phyloP scores from a whole-genome alignment of 2,888 invertebrate genomes.

The Druceiella hillmani region DNA sequence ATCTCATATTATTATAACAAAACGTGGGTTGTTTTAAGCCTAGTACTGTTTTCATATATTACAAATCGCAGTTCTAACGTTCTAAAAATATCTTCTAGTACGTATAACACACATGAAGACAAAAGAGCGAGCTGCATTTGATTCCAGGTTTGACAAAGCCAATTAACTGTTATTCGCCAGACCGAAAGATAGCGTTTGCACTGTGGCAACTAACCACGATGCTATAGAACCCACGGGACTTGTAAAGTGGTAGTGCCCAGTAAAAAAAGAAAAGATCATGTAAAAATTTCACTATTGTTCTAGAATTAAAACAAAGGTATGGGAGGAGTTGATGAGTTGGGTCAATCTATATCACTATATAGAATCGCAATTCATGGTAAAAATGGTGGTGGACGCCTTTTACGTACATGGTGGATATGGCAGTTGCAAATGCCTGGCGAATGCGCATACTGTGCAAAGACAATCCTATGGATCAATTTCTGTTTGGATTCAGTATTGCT shows the following conservation, averaged over 20 bases:
- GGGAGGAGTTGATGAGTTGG: neutral
- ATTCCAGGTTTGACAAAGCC: neutral
- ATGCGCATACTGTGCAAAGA: neutral
- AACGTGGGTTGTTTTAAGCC: too few species aligned
- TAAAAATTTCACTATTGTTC: neutral
- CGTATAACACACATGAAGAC: neutral
- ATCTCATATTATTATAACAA: too few species aligned
- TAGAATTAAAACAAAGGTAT: neutral
- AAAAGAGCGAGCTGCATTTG: neutral
- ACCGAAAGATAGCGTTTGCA: neutral
- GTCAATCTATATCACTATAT: neutral
- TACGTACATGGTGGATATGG: neutral
- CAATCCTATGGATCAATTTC: neutral
- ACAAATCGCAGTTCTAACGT: too few species aligned
- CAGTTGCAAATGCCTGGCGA: neutral
- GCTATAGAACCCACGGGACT: neutral
- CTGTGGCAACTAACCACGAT: neutral
- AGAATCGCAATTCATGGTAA: neutral
- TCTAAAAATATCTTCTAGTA: neutral
- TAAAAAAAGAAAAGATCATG: neutral
- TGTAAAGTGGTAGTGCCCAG: too few species aligned
- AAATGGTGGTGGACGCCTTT: neutral
- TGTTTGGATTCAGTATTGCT: neutral
- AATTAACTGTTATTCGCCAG: neutral
- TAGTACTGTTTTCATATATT: too few species aligned